Evolutionary conservation across 2,113 vertebrate genomes (phyloP), one percentile per base, ranked within the genome.

Genomic region (Brienomyrus brachyistius): DNA sequence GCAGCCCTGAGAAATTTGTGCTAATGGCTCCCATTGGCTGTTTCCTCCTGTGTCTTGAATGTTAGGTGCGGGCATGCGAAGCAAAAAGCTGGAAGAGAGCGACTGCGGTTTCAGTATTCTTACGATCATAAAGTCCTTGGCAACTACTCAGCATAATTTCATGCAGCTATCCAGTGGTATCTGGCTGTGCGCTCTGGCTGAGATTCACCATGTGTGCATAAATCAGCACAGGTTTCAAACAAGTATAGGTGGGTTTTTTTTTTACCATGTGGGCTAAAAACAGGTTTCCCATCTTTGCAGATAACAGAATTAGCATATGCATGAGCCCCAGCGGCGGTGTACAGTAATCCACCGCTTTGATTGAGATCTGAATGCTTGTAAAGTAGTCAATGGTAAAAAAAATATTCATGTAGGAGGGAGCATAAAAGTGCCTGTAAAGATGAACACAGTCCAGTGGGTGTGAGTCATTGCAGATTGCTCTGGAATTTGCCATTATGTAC

Each of bases 401-500:
- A 84, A 27, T n/a, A 80, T 43, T 45, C 40, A 54, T 87, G 50
- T 48, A 87, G 50, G 85, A 48, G 27, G 85, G 85, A 87, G 27
- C 27, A 86, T 51, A 86, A 51, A 51, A 51, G 83, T 51, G 83
- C 45, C 45, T 51, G 47, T 50, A 51, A 86, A 80, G 74, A 86
- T 50, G 83, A 48, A 86, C 11, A 27, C 48, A 86, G 83, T 51
- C 48, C 48, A 51, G 83, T 50, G 83, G n/a, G 83, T 50, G 83
- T 86, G 83, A 86, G 83, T 86, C 83, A 86, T 27, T 86, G 48
- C 83, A 86, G 45, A 51, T 86, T 86, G 74, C 74, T 40, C 74
- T 80, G 74, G 74, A 80, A 80, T 80, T 80, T 80, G 74, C 45
- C 83, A 86, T 86, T 86, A 86, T 86, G 83, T 51, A 50, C 83